A percentile compares a stretch with the other conserved stretches of the same genome.
Evolutionary conservation across 2,113 vertebrate genomes (phyloP).

Genomic region (Sorex fumeus): DNA sequence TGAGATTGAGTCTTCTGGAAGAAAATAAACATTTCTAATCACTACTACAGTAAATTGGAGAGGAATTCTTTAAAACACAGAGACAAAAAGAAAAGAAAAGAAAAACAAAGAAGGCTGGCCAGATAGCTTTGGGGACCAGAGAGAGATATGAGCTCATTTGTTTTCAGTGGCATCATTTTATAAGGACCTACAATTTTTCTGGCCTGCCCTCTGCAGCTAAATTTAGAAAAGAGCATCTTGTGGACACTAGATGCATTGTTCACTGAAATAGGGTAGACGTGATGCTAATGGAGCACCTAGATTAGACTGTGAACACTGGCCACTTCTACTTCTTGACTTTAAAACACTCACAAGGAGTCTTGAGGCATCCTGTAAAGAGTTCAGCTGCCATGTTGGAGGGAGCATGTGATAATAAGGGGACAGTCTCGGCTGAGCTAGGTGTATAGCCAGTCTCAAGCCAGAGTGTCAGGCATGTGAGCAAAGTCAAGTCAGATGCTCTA

Average conservation of each 20-base stretch:
- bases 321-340: not conserved
- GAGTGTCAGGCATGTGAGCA: not conserved
- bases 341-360: not conserved
- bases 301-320: not conserved
- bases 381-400: not conserved
- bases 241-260: not conserved
- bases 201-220: not conserved
- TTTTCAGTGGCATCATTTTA: not conserved
- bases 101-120: not conserved
- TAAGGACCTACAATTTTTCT: not conserved
- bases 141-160: not conserved
- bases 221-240: not conserved
- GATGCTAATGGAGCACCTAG: not conserved
- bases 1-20: not conserved
- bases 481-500: not conserved
- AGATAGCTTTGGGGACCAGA: not conserved
- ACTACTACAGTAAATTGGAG: not conserved
- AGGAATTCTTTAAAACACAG: not conserved
- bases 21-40: not conserved
- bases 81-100: too few relatives aligned
- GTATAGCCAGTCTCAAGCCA: not conserved
- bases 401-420: not conserved
- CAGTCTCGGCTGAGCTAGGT: not conserved
- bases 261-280: conserved; percentile 1
- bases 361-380: not conserved